Evolutionary conservation across 2,888 invertebrate species (phyloP), one percentile per base, ranked within the genome.

Genomic region (Ecliptopera silaceata): DNA sequence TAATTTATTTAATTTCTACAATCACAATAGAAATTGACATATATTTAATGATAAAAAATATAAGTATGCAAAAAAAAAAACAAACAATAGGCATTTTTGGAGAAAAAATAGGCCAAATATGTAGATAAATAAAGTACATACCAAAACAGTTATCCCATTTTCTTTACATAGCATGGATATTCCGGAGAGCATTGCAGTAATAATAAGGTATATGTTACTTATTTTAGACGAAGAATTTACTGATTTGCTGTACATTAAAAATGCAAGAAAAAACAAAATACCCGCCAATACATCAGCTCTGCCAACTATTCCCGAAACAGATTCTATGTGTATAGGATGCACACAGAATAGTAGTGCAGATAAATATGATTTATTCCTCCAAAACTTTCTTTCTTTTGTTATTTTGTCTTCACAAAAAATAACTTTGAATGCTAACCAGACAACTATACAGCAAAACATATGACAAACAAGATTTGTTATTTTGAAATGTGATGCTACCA

Each of bases 251-350:
- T 96, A 97, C 46, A 91, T 79, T 58, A 96, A 79, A 66, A 97
- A 92, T 36, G 95, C 93, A 45, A 93, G 63, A 68, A 97, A 93
- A 77, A 95, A 97, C 64, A 96, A 94, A 8, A 96, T 84, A 2
- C 96, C 94, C 79, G 97, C 96, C 61, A 99, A 89, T 48, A 99
- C 88, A 83, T 99, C 99, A 31, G 98, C 98, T 75, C 98, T 90
- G 18, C 98, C 98, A 10, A 99, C 98, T 53, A 98, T 93, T 15
- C 97, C 98, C 56, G 96, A 95, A 2, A 99, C 97, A 57, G 97
- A 96, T 92, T 99, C 99, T 0, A 96, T 94, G 84, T 99, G 99
- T 45, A 99, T 89, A 0, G 99, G 99, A 92, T 99, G 99, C 12
- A 96, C 94, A 11, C 97, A 94, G 90, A 98, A 99, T 20, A 98